Base-by-base conservation (phyloP, 2,888 invertebrate genomes). In the Icerya purchasi region DNA sequence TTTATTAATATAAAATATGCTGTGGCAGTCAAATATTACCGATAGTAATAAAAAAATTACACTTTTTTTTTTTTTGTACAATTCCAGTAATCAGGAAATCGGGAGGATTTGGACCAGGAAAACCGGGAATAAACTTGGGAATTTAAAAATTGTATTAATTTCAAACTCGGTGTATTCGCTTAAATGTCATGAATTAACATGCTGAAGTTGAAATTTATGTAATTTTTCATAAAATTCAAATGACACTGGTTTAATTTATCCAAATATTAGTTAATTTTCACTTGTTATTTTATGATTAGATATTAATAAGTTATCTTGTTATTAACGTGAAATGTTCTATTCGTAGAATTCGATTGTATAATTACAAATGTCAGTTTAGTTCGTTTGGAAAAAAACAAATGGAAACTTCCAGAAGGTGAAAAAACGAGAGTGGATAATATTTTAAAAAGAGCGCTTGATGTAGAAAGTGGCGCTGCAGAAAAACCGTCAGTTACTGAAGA, bases 281-380 rank as follows among this genome's bases (percentile, higher is more conserved):
- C 2, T 54, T 22, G 14, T 19, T 14, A n/a, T n/a, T n/a, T n/a
- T n/a, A n/a, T n/a, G n/a, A n/a, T n/a, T n/a, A n/a, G n/a, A n/a
- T n/a, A n/a, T n/a, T n/a, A n/a, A n/a, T n/a, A n/a, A 8, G 19
- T 50, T 24, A 18, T 22, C n/a, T n/a, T n/a, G n/a, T 50, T 53
- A 51, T 55, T 60, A 36, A 10, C 61, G n/a, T n/a, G n/a, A n/a
- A n/a, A n/a, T 62, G 22, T 57, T 60, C 55, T 24, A 22, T 62
- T 65, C 65, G 20, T 54, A 75, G 75, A 87, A 71, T 87, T 88
- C 74, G 89, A 89, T 71, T 88, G 88, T 71, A 87, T 90, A 70
- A 76, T 86, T 66, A 90, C 91, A 5, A 90, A 88, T 65, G 76
- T 92, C 63, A 84, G 83, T 65, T 73, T 91, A 71, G 77, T 78